Evolutionary conservation across 2,888 invertebrate species (phyloP).

Genomic region (Uropetala carovei): DNA sequence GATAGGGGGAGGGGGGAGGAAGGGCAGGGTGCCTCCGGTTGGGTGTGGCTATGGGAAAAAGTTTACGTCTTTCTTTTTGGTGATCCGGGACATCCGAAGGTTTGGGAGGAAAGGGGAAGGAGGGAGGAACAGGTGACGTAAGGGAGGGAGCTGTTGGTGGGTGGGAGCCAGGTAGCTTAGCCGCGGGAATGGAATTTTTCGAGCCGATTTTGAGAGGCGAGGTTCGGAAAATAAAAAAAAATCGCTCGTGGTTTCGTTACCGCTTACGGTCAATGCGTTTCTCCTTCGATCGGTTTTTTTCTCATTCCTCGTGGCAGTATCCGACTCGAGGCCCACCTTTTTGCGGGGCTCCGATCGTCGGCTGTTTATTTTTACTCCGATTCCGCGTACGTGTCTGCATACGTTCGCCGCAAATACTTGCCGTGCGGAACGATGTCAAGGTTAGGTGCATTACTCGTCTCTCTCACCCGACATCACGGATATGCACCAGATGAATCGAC

Average conservation of each 20-base stretch:
- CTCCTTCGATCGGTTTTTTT: neutral
- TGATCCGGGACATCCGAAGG: neutral
- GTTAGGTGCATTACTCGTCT: constrained; percentile 13
- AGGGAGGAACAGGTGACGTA: neutral
- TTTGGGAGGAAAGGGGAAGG: neutral
- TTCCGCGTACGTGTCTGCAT: constrained; percentile 12
- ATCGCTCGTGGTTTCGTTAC: neutral
- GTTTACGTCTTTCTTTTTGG: constrained; percentile 9
- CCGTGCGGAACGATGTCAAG: constrained; percentile 19
- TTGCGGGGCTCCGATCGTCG: neutral
- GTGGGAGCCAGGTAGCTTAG: constrained; percentile 4
- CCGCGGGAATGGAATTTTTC: neutral
- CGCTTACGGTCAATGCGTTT: neutral
- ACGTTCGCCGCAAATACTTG: constrained; percentile 2
- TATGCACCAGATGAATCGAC: constrained; percentile 24
- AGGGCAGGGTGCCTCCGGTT: constrained; percentile 22
- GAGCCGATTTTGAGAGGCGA: neutral
- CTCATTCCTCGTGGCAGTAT: neutral
- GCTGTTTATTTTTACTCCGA: neutral
- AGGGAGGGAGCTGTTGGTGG: neutral
- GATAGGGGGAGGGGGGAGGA: neutral
- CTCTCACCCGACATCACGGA: neutral
- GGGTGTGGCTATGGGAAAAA: constrained; percentile 50
- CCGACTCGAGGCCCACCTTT: neutral
- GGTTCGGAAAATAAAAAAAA: neutral